These are phyloP conservation scores for Aptenodytes forsteri DNA, from an alignment of 2,113 vertebrate species.

Conservation along the genomic window DNA sequence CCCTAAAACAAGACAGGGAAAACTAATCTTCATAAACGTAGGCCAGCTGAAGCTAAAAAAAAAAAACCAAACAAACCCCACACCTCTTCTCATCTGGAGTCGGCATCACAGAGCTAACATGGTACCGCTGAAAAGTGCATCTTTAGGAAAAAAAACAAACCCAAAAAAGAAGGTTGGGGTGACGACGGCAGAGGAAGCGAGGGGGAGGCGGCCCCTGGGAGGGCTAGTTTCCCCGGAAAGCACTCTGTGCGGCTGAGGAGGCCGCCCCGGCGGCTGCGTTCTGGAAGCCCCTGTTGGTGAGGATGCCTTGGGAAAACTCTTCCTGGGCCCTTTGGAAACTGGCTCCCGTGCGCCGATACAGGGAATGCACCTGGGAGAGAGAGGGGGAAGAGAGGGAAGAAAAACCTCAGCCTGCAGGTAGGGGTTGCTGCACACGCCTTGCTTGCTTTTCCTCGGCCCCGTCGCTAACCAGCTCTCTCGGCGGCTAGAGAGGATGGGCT, in stretches of 20 bases:
- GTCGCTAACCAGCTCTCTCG: fast-evolving
- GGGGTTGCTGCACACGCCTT: neutral
- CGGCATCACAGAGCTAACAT: conserved; percentile 1
- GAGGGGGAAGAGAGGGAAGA: too few relatives aligned
- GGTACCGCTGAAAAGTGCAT: conserved; percentile 55
- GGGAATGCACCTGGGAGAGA: conserved; percentile 84
- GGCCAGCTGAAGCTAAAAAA: neutral
- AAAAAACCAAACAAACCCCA: neutral
- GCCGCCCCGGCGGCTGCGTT: conserved; percentile 79
- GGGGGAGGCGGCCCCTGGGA: neutral
- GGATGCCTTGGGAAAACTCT: conserved; percentile 91
- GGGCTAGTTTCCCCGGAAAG: conserved; percentile 80
- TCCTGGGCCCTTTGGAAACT: conserved; percentile 95
- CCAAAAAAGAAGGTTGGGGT: neutral
- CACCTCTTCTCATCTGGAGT: neutral
- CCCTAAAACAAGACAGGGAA: conserved; percentile 12
- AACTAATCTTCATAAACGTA: neutral
- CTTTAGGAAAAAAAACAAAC: neutral
- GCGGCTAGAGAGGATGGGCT: neutral
- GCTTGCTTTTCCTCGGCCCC: fast-evolving
- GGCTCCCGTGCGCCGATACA: conserved; percentile 90
- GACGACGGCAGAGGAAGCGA: neutral
- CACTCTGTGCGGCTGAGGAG: conserved; percentile 78
- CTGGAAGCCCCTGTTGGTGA: conserved; percentile 87
- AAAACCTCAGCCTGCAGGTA: neutral